Base-by-base conservation (phyloP, 37 sponge, comb jelly and placozoan genomes). In the Spongilla lacustris region DNA sequence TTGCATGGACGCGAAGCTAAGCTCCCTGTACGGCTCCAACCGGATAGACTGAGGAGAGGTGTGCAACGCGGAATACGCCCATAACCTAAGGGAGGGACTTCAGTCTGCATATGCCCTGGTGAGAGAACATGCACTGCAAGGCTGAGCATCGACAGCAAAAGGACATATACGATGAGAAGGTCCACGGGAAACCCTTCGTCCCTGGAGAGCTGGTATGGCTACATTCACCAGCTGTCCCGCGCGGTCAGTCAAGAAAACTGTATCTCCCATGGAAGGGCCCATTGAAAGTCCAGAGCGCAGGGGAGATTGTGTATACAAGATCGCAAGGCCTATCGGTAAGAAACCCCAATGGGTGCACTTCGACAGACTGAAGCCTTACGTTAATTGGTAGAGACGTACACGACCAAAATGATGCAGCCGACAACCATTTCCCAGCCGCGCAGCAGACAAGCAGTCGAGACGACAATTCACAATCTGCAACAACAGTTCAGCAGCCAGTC, bases 141-240 rank as follows among this genome's bases (percentile, higher is more conserved):
- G 11, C 58, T 8, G 17, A 8, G 28, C 70, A 74, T 8, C 66
- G 36, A 4, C 46, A 58, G 4, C 81, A 85, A 31, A 85, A 74
- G 77, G 78, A 66, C n/a, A 21, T 69, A 0, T 88, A 88, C 50
- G 66, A 88, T 50, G 27, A 29, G 41, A 81, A 78, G 27, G 77
- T 76, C 26, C 85, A 85, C 76, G 85, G 77, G 2, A 38, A 76
- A 32, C 85, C 85, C 23, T 85, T 32, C 26, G 80, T 81, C 9
- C 91, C 81, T 86, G 91, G 87, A 2, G 86, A 90, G 0, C 30
- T 71, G 28, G 92, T 91, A 24, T 91, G 85, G 82, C 36, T 87
- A 27, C 86, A 81, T 74, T 79, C 75, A 23, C 75, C 92, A 72
- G 81, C 35, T 24, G 81, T 87, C 10, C 76, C 70, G 32, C 68